phyloP scores from a whole-genome alignment of 2,113 vertebrate genomes.

The Pteruthius melanotis region DNA sequence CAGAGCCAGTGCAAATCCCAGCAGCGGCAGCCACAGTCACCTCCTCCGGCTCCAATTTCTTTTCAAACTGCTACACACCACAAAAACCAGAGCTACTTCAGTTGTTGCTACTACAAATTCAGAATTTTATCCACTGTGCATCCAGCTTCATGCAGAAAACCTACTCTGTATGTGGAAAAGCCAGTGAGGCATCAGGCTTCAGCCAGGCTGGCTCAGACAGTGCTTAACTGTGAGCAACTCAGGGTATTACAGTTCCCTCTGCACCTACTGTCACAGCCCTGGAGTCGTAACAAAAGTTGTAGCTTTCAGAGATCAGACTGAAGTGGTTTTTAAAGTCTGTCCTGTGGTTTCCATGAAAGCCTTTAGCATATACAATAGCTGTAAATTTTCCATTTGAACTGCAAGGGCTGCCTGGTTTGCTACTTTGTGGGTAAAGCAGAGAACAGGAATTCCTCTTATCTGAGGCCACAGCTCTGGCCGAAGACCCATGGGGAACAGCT shows the following conservation, averaged over 20 bases:
- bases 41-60: neutral
- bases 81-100: neutral
- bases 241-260: neutral
- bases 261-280: neutral
- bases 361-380: neutral
- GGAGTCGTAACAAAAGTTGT: neutral
- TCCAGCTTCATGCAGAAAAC: neutral
- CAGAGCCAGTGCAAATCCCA: neutral
- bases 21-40: fast-evolving
- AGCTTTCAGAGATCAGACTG: conserved; percentile 17
- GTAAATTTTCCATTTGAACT: conserved; percentile 10
- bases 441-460: conserved; percentile 11
- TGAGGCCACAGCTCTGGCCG: neutral
- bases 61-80: neutral
- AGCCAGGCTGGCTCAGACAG: neutral
- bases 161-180: neutral
- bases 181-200: neutral
- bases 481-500: neutral
- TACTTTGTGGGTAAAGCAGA: neutral
- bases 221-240: neutral
- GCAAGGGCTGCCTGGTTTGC: neutral
- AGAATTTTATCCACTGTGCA: neutral
- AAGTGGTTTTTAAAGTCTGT: conserved; percentile 26
- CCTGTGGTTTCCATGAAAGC: conserved; percentile 10
- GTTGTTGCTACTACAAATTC: neutral